A percentile compares a stretch with the other conserved stretches of the same genome.
These are phyloP conservation scores for Crematogaster levior DNA, from an alignment of 2,888 invertebrate genomes.

Conservation along the genomic window DNA sequence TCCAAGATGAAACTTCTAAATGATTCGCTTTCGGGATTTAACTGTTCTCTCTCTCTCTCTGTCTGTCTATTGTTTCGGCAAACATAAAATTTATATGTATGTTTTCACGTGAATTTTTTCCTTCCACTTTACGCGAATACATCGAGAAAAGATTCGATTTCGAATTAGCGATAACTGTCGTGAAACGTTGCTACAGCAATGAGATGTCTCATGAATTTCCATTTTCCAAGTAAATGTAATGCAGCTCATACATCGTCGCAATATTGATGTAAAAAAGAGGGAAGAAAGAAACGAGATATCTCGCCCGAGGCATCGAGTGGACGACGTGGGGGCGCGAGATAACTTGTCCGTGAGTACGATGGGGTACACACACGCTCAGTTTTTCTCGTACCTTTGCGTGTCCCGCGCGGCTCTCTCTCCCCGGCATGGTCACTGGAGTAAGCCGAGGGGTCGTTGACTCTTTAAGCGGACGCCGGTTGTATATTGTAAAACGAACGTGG, in stretches of 20 bases:
- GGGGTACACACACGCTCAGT: conserved; percentile 26
- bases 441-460: conserved; percentile 69
- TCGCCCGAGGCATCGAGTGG: conserved; percentile 34
- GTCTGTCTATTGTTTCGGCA: background rate
- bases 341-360: conserved; percentile 34
- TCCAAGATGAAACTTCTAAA: background rate
- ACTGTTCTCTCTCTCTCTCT: background rate
- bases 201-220: background rate
- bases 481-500: conserved; percentile 53
- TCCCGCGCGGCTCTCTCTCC: conserved; percentile 13
- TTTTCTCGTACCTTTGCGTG: conserved; percentile 49
- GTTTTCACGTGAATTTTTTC: background rate
- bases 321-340: conserved; percentile 38
- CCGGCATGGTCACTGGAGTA: conserved; percentile 70
- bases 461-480: conserved; percentile 49
- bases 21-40: conserved; percentile 5
- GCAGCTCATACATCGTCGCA: background rate
- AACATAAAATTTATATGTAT: background rate
- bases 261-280: conserved; percentile 13
- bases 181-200: background rate
- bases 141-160: background rate
- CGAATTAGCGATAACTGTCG: conserved; percentile 8
- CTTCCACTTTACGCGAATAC: background rate
- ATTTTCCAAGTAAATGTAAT: conserved; percentile 4
- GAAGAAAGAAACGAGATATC: conserved; percentile 1